These are phyloP conservation scores for Burhinus bistriatus DNA, from an alignment of 2,113 vertebrate genomes.

Conservation along the genomic window DNA sequence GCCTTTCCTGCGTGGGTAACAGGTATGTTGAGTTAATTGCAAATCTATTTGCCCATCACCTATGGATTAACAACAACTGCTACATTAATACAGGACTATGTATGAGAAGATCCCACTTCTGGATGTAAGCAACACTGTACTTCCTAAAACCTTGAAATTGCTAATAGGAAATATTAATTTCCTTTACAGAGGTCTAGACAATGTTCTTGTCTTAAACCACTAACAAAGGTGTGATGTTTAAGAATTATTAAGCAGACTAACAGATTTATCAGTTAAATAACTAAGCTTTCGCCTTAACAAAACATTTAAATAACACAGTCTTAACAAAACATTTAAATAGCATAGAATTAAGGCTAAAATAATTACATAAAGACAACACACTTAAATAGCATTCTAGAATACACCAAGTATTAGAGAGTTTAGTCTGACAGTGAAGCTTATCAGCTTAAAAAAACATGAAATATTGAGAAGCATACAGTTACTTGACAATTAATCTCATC, in stretches of 20 bases:
- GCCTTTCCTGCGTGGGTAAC: not conserved
- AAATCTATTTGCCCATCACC: not conserved
- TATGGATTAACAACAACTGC: not conserved
- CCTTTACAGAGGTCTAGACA: not conserved
- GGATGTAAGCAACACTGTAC: not conserved
- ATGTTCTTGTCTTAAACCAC: not conserved
- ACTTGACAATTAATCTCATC: not conserved
- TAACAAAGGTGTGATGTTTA: not conserved
- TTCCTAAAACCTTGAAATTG: not conserved
- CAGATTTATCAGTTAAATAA: not conserved
- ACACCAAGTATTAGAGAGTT: not conserved
- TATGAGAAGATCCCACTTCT: not conserved
- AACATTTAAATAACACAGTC: not conserved
- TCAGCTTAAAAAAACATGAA: not conserved
- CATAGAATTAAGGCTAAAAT: not conserved
- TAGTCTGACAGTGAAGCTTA: not conserved
- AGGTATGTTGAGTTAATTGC: not conserved
- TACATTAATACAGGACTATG: not conserved
- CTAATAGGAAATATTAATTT: not conserved
- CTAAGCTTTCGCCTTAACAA: not conserved
- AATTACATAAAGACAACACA: not conserved
- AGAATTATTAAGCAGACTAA: not conserved
- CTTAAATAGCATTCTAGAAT: not conserved
- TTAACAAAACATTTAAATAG: not conserved
- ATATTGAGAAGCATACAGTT: not conserved